These are phyloP conservation scores for Argyresthia goedartella DNA, from an alignment of 2,888 invertebrate species.

Conservation along the genomic window DNA sequence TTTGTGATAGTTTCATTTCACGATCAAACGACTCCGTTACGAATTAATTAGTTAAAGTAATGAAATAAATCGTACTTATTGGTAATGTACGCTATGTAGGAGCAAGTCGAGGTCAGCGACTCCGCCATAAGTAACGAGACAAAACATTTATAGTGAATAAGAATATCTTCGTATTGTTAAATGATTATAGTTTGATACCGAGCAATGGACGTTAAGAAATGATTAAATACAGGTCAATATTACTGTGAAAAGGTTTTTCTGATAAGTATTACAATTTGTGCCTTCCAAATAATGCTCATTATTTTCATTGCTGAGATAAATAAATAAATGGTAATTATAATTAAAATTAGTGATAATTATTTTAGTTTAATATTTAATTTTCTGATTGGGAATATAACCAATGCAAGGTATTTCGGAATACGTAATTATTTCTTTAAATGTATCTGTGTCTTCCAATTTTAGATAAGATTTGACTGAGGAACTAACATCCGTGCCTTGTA, in stretches of 20 bases:
- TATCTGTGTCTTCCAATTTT: not conserved
- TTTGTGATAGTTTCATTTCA: constrained; percentile 34
- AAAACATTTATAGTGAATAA: constrained; percentile 13
- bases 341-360: constrained; percentile 11
- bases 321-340: constrained; percentile 25
- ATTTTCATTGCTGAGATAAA: constrained; percentile 19
- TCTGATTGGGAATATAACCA: constrained; percentile 11
- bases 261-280: constrained; percentile 29
- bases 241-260: constrained; percentile 16
- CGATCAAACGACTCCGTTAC: constrained; percentile 39
- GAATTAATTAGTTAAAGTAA: constrained; percentile 40
- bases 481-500: constrained; percentile 24
- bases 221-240: constrained; percentile 20
- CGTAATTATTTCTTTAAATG: constrained; percentile 1
- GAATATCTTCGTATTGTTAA: not conserved
- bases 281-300: constrained; percentile 43
- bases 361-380: constrained; percentile 17
- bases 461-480: constrained; percentile 23
- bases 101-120: constrained; percentile 41
- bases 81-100: constrained; percentile 14
- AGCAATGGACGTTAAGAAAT: constrained; percentile 1
- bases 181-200: not conserved
- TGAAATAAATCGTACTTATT: constrained; percentile 1
- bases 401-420: constrained; percentile 13
- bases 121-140: constrained; percentile 60